These are phyloP conservation scores for Idaea aversata DNA, from an alignment of 2,888 invertebrate genomes.

Conservation along the genomic window DNA sequence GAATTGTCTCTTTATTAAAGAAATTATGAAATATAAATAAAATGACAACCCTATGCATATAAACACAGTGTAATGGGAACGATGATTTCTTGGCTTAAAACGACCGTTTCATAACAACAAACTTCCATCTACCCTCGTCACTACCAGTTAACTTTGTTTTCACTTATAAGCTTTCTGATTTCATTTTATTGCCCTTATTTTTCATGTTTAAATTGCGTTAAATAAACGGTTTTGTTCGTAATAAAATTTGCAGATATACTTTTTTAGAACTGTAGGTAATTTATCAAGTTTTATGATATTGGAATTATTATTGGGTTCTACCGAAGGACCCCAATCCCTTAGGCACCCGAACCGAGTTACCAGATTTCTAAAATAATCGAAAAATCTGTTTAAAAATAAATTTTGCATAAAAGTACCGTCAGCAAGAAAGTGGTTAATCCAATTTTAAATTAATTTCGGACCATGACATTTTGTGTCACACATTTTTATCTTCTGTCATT, in stretches of 20 bases:
- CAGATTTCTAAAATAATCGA: too few species aligned
- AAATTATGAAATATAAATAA: slow-evolving; percentile 10
- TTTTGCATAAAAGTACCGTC: too few species aligned
- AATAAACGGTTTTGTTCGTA: background rate
- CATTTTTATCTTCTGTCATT: too few species aligned
- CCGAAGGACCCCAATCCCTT: too few species aligned
- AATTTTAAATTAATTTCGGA: too few species aligned
- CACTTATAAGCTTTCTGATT: slow-evolving; percentile 48
- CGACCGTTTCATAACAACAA: slow-evolving; percentile 61
- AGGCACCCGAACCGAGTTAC: too few species aligned
- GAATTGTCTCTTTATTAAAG: background rate
- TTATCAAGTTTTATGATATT: background rate
- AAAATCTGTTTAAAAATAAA: too few species aligned
- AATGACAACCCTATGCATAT: slow-evolving; percentile 48
- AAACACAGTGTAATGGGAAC: slow-evolving; percentile 52
- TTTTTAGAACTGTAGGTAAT: background rate
- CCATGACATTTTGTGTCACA: too few species aligned
- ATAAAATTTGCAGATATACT: background rate
- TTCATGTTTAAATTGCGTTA: slow-evolving; percentile 23
- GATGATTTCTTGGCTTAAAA: slow-evolving; percentile 71
- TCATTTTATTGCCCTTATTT: slow-evolving; percentile 38
- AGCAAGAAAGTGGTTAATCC: too few species aligned
- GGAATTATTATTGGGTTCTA: too few species aligned
- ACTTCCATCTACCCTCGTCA: slow-evolving; percentile 60
- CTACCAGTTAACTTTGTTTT: slow-evolving; percentile 58